phyloP scores from a whole-genome alignment of 2,113 vertebrate genomes.

The Notothenia rossii region DNA sequence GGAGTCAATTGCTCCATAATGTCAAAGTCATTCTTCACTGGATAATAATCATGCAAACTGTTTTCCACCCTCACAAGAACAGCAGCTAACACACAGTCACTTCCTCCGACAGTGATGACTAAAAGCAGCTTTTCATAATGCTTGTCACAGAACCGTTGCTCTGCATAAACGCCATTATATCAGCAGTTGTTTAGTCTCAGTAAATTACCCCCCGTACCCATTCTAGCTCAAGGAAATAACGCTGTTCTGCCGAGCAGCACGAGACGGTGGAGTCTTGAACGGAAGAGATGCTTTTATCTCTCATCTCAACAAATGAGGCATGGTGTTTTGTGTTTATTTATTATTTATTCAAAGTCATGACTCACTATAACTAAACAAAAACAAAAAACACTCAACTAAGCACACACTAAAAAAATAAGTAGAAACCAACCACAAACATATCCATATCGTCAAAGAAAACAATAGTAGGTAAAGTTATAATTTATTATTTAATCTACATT shows the following conservation, averaged over 20 bases:
- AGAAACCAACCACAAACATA: neutral
- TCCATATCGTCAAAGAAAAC: neutral
- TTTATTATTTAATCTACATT: neutral
- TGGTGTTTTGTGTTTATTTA: neutral
- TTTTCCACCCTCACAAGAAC: slow-evolving; percentile 24
- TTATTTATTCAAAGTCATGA: neutral
- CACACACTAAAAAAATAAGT: neutral
- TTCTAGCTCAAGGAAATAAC: slow-evolving; percentile 2
- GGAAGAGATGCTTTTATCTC: neutral
- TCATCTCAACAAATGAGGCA: neutral
- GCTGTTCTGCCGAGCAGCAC: neutral
- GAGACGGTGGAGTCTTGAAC: neutral
- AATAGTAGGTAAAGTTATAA: neutral
- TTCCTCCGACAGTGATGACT: slow-evolving; percentile 62
- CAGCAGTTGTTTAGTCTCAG: slow-evolving; percentile 22
- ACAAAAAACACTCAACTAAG: neutral
- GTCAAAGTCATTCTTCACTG: slow-evolving; percentile 8
- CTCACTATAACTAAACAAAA: no score
- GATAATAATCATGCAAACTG: slow-evolving; percentile 8
- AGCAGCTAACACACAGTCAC: slow-evolving; percentile 28
- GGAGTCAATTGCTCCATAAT: slow-evolving; percentile 11
- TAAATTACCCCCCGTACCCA: neutral
- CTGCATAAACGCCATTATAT: slow-evolving; percentile 37
- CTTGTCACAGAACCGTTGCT: slow-evolving; percentile 6
- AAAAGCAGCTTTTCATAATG: slow-evolving; percentile 44